Percentiles rank a stretch among this genome's conserved stretches.
Conservation (phyloP, 1,140 invertebrate genomes). For the Drosophila nigrodunni region DNA sequence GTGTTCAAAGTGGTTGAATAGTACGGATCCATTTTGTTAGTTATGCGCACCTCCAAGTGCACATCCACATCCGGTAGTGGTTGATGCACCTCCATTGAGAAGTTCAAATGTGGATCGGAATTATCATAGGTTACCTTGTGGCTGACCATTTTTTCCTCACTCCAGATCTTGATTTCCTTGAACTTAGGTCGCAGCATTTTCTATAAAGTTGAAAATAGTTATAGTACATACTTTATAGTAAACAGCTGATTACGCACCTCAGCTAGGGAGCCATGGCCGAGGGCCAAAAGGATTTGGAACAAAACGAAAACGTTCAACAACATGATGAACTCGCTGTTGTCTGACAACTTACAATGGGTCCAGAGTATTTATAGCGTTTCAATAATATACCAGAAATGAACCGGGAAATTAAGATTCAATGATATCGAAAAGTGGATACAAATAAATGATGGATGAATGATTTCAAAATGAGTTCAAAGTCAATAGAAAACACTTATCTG, state of each 20-base stretch:
- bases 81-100: conserved; percentile 72
- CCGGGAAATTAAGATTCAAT: conserved; percentile 41
- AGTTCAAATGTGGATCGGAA: conserved; percentile 76
- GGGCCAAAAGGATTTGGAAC: conserved; percentile 49
- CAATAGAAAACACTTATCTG: conserved; percentile 40
- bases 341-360: conserved; percentile 5
- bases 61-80: conserved; percentile 67
- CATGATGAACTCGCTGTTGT: conserved; percentile 47
- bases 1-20: conserved; percentile 64
- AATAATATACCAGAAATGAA: conserved; percentile 2
- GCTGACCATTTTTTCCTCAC: conserved; percentile 69
- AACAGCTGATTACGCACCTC: conserved; percentile 46
- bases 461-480: conserved; percentile 46
- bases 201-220: conserved; percentile 23
- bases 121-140: conserved; percentile 70
- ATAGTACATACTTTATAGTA: background rate
- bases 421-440: conserved; percentile 36
- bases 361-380: conserved; percentile 52
- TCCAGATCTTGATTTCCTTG: conserved; percentile 73
- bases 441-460: conserved; percentile 49
- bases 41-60: conserved; percentile 59
- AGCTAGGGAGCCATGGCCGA: conserved; percentile 45
- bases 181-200: conserved; percentile 81
- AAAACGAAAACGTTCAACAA: conserved; percentile 42
- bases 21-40: conserved; percentile 64